These are phyloP conservation scores for Torymus texanus DNA, from an alignment of 2,888 invertebrate species.

Conservation along the genomic window DNA sequence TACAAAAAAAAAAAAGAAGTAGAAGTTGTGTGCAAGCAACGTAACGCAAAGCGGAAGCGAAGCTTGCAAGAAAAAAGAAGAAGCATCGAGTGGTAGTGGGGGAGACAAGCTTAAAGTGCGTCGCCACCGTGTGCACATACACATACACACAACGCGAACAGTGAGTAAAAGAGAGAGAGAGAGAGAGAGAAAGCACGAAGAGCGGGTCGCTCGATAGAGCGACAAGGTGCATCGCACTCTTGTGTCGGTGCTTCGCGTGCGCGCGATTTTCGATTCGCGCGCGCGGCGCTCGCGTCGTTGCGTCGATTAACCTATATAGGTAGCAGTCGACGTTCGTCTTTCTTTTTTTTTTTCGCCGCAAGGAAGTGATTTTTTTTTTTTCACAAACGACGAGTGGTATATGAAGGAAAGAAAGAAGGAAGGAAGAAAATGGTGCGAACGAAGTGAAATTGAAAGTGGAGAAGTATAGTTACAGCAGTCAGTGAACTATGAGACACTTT, in stretches of 20 bases:
- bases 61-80: background rate
- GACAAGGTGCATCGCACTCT: constrained; percentile 54
- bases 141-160: constrained; percentile 34
- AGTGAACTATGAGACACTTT: constrained; percentile 31
- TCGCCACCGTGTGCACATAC: constrained; percentile 41
- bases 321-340: no score
- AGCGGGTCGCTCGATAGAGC: constrained; percentile 48
- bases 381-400: background rate
- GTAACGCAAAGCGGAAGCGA: constrained; percentile 14
- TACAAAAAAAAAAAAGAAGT: no score
- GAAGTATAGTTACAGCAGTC: background rate
- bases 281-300: background rate
- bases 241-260: background rate
- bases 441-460: constrained; percentile 56
- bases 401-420: constrained; percentile 4
- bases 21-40: no score
- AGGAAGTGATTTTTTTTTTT: no score
- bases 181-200: constrained; percentile 29
- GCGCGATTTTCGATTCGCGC: constrained; percentile 8
- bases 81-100: constrained; percentile 2
- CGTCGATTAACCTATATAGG: no score
- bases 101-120: constrained; percentile 31
- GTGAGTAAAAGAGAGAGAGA: constrained; percentile 34
- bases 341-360: no score
- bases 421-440: constrained; percentile 33